Evolutionary conservation across 2,888 invertebrate species (phyloP).

Genomic region (Chrysolina americana): DNA sequence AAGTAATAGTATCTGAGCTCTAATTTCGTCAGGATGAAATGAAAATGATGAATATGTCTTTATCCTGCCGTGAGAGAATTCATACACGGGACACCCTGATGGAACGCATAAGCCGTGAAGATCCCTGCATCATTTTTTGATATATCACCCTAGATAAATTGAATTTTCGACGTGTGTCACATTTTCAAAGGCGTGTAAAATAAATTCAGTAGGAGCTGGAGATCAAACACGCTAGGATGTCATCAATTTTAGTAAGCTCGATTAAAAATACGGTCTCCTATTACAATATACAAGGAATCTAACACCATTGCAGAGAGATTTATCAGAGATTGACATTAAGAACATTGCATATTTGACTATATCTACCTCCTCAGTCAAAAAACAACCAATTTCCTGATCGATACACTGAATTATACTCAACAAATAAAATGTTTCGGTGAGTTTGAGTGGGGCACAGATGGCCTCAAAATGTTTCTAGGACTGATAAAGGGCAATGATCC

Average conservation of each 20-base stretch:
- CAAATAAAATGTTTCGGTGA: no score
- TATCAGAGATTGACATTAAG: no score
- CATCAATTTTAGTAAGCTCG: background rate
- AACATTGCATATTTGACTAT: no score
- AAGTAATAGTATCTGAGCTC: background rate
- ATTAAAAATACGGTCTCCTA: no score
- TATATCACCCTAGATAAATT: conserved; percentile 8
- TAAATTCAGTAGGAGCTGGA: background rate
- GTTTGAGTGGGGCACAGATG: no score
- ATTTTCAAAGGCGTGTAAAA: conserved; percentile 3
- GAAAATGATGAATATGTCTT: conserved; percentile 4
- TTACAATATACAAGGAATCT: no score
- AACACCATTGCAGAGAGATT: no score
- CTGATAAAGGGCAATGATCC: no score
- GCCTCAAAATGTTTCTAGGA: no score
- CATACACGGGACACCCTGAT: background rate
- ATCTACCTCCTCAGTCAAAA: no score
- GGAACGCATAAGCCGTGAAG: background rate
- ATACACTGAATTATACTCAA: no score
- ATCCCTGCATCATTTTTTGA: background rate
- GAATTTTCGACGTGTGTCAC: conserved; percentile 14
- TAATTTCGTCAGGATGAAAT: background rate
- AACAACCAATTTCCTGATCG: no score
- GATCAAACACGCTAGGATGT: conserved; percentile 4
- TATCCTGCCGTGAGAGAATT: background rate